A percentile compares a stretch with the other conserved stretches of the same genome.
These are phyloP conservation scores for Drosophila nebulosa DNA, from an alignment of 1,140 invertebrate species.

Conservation along the genomic window DNA sequence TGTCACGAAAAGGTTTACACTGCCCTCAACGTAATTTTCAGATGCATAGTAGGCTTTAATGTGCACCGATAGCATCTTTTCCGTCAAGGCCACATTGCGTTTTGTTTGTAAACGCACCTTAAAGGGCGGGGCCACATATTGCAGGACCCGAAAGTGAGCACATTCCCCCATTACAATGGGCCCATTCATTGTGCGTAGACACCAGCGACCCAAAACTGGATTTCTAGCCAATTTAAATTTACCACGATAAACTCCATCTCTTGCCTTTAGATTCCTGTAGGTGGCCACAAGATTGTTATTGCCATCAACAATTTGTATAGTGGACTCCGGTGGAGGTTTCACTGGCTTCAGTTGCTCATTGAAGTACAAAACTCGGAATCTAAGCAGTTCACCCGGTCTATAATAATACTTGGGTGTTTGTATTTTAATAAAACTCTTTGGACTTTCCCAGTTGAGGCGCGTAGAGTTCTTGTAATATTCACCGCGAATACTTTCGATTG, in stretches of 20 bases:
- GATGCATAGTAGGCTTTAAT: background rate
- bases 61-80: background rate
- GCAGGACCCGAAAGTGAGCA: background rate
- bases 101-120: background rate
- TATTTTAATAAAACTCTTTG: constrained; percentile 23
- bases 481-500: background rate
- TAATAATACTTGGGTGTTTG: constrained; percentile 24
- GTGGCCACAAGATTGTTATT: background rate
- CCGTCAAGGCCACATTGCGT: background rate
- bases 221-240: background rate
- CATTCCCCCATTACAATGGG: background rate
- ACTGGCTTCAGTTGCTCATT: constrained; percentile 1
- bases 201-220: constrained; percentile 24
- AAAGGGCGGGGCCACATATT: background rate
- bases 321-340: background rate
- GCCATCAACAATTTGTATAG: constrained; percentile 22
- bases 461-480: background rate
- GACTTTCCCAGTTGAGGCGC: background rate
- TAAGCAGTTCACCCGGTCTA: constrained; percentile 9
- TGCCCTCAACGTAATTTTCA: background rate
- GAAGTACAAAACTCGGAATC: constrained; percentile 30
- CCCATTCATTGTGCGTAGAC: constrained; percentile 17
- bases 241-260: constrained; percentile 7
- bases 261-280: background rate
- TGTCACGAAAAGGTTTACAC: background rate